Base-by-base conservation (phyloP, 2,113 vertebrate genomes). In the Phoxinus phoxinus region DNA sequence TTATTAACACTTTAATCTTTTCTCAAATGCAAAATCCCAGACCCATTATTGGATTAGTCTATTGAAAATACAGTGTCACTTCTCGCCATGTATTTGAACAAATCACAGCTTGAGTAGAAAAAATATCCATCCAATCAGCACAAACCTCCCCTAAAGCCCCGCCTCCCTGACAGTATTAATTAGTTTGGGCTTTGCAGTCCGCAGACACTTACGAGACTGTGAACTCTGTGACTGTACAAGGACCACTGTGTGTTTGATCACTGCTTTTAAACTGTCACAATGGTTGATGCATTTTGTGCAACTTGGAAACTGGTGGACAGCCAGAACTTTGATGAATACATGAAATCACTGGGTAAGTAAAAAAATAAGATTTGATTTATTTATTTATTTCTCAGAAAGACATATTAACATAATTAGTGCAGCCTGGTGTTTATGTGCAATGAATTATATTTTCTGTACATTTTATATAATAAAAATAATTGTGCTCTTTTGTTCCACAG, bases 241-340 rank as follows among this genome's bases (percentile, higher is more conserved):
- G 23, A 58, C 76, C 27, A 27, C 11, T 8, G 23, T 59, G 35
- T 44, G 25, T 58, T 12, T 87, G 37, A 81, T 59, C 67, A 12
- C 23, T 73, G 12, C 80, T 67, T 46, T 17, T 79, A 35, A 53
- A 67, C 78, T 89, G 75, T 86, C 87, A 94, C 90, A 90, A 99
- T 98, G 97, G 96, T 97, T 84, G 98, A 98, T 81, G 95, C 96
- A 90, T 99, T 99, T 92, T 98, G 97, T 89, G 97, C 93, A 27
- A 98, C 96, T 63, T 99, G 98, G 98, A 98, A 98, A 89, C 92
- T 99, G 92, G 91, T 95, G 0, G 96, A 99, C 91, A 99, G 97
- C 92, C 95, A 98, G 89, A 98, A 99, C 91, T 99, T 99, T 91
- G 98, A 99, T 79, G 97, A 98, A 7, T 99, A 99, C 87, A 98